Percentiles rank a stretch among this genome's conserved stretches.
phyloP scores from a whole-genome alignment of 2,888 invertebrate genomes.

The Apamea monoglypha region DNA sequence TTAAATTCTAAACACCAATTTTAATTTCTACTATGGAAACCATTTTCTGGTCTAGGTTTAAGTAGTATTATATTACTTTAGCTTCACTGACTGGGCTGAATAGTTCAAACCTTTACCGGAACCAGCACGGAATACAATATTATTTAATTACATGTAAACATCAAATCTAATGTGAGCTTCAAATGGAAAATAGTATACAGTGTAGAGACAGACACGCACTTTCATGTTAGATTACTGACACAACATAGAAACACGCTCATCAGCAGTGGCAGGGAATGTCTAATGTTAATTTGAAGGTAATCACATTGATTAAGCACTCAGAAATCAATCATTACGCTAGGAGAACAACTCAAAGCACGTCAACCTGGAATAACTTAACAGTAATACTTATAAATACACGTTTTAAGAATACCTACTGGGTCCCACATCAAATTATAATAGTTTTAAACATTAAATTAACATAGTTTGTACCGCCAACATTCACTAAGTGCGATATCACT shows the following conservation, averaged over 20 bases:
- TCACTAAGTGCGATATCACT: constrained; percentile 83
- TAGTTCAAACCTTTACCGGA: constrained; percentile 35
- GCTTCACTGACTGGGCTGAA: constrained; percentile 60
- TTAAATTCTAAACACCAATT: constrained; percentile 63
- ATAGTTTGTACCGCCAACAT: constrained; percentile 86
- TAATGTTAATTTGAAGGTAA: constrained; percentile 71
- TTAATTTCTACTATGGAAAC: constrained; percentile 53
- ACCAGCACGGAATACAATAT: constrained; percentile 41
- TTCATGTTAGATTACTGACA: constrained; percentile 29
- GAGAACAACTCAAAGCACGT: constrained; percentile 81
- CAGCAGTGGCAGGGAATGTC: constrained; percentile 78
- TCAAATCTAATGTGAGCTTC: constrained; percentile 45
- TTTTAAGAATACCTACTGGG: constrained; percentile 86
- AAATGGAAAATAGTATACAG: constrained; percentile 36
- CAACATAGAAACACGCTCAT: constrained; percentile 50
- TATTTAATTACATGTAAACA: constrained; percentile 35
- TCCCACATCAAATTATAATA: constrained; percentile 85
- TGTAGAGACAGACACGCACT: constrained; percentile 33
- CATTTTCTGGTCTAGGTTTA: constrained; percentile 39
- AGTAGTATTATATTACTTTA: constrained; percentile 59
- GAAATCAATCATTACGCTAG: constrained; percentile 71
- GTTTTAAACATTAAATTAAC: constrained; percentile 77
- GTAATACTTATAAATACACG: constrained; percentile 86
- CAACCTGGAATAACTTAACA: constrained; percentile 88
- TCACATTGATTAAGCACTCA: constrained; percentile 69